A percentile compares a stretch with the other conserved stretches of the same genome.
Conservation (phyloP, 2,113 vertebrate genomes). For the Pagrus major region DNA sequence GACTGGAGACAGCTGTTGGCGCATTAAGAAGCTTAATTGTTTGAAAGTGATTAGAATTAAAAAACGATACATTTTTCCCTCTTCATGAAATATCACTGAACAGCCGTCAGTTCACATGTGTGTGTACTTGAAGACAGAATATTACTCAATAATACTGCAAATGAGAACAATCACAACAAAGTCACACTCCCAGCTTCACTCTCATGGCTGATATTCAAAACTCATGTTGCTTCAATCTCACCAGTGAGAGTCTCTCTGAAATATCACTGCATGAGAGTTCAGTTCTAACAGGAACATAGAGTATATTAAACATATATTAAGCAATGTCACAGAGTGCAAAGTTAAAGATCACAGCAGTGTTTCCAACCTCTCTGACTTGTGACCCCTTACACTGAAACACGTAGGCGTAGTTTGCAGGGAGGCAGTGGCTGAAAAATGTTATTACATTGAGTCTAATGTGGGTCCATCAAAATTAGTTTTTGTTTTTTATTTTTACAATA, state of each 20-base stretch:
- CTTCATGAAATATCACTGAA: constrained; percentile 10
- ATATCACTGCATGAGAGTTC: background rate
- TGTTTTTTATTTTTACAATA: no score
- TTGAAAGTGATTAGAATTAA: constrained; percentile 22
- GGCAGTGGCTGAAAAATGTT: no score
- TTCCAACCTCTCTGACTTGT: no score
- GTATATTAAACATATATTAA: no score
- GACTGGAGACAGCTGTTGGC: background rate
- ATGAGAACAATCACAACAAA: constrained; percentile 29
- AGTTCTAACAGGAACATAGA: background rate
- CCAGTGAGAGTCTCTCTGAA: no score
- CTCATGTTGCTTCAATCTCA: constrained; percentile 15
- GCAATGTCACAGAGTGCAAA: no score
- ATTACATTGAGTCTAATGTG: no score
- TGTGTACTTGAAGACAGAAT: constrained; percentile 9
- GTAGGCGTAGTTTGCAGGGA: no score
- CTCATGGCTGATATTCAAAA: constrained; percentile 17
- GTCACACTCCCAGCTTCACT: constrained; percentile 29
- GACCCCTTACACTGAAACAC: no score
- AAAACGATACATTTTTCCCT: background rate
- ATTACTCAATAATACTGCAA: background rate
- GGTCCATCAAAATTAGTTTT: no score
- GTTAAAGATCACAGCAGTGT: no score
- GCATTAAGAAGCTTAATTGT: constrained; percentile 12
- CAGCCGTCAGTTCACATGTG: constrained; percentile 7